A percentile compares a stretch with the other conserved stretches of the same genome.
Conservation (phyloP, 1,140 invertebrate genomes). For the Orussus abietinus region DNA sequence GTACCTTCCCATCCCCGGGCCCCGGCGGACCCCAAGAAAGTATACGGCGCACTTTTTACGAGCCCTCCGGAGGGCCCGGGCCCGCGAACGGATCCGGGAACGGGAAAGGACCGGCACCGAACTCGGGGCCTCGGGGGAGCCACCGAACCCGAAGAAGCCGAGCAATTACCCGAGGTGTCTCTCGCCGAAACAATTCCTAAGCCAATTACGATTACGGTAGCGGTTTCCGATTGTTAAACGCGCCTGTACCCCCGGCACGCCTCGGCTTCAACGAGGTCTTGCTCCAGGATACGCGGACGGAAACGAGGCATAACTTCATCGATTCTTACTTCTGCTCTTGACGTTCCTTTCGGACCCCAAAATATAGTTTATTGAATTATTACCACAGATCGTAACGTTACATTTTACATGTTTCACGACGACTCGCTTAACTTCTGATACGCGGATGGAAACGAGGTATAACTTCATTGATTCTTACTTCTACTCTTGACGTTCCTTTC, state of each 20-base stretch:
- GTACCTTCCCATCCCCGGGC: conserved; percentile 20
- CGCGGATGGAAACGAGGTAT: too few relatives aligned
- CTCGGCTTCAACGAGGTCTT: too few relatives aligned
- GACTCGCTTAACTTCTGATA: too few relatives aligned
- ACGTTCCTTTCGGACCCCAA: background rate
- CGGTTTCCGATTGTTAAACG: conserved; percentile 24
- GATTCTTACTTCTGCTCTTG: conserved; percentile 4
- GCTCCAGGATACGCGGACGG: too few relatives aligned
- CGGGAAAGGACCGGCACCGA: background rate
- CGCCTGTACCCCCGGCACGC: conserved; percentile 11
- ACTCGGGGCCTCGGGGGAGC: too few relatives aligned
- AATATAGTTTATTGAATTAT: background rate
- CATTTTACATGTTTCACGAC: background rate
- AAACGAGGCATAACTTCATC: conserved; percentile 14
- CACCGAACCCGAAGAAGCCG: conserved; percentile 5
- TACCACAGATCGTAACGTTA: background rate
- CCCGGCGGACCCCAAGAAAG: conserved; percentile 20
- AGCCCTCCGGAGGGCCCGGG: conserved; percentile 1
- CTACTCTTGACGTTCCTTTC: conserved; percentile 3
- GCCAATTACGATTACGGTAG: conserved; percentile 36
- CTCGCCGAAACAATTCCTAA: conserved; percentile 23
- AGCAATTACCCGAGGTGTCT: too few relatives aligned
- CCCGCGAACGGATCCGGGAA: conserved; percentile 6
- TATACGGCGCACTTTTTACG: conserved; percentile 23
- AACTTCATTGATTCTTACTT: conserved; percentile 10